Evolutionary conservation across 2,113 vertebrate genomes (phyloP), one percentile per base, ranked within the genome.

Genomic region (Colaptes auratus): DNA sequence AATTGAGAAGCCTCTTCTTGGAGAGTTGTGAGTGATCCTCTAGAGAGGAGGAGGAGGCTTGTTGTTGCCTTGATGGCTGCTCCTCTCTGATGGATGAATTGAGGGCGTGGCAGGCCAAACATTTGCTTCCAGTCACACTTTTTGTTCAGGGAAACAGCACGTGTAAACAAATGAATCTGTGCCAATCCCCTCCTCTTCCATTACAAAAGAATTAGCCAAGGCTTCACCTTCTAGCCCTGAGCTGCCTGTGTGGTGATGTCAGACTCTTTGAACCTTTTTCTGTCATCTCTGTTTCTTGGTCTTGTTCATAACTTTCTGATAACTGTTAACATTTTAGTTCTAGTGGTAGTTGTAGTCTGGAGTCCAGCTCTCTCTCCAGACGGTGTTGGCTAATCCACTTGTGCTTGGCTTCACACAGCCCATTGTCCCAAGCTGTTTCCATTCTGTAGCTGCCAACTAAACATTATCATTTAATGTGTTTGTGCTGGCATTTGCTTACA

Each of bases 361-460:
- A 78, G 73, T 90, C 88, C 76, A 75, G 65, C 53, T 92, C 70
- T 64, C 70, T 64, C 76, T 92, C 83, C 82, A 94, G 82, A 83
- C 65, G 71, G 44, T 78, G 73, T 88, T 95, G 90, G 88, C 88
- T 92, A 91, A 91, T 91, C 82, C 10, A 3, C 58, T 86, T 95
- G 72, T 25, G 5, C 92, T 96, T 94, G 93, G 93, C 88, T 96
- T 96, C 82, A 74, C 25, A 4, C 5, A 65, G 67, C 59, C 88
- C 72, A 58, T 96, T 93, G 92, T 96, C 92, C 86, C 82, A 92
- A 86, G 88, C 88, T 92, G 88, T 93, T 96, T 94, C 92, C 50
- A 48, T 50, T 88, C 77, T 35, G 44, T 80, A 81, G 88, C 80
- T 96, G 95, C 92, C 95, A 96, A 39, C 80, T 88, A 64, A 90